Evolutionary conservation across 2,113 vertebrate genomes (phyloP).

Genomic region (Petrocephalus microphthalmus): DNA sequence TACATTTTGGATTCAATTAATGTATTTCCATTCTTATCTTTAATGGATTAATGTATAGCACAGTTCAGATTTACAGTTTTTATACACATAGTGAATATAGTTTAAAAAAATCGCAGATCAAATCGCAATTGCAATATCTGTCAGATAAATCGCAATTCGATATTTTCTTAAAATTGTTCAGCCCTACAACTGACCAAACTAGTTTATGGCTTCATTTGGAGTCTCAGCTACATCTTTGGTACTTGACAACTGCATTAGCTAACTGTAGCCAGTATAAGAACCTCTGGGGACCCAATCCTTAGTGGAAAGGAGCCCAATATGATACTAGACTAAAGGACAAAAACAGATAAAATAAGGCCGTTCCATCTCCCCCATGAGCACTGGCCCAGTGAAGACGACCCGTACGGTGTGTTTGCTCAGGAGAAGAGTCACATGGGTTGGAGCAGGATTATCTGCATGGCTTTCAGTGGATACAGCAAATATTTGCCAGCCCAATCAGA

Average conservation of each 20-base stretch:
- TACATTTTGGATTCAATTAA: no score
- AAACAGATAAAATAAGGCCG: constrained; percentile 6
- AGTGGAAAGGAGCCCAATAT: background rate
- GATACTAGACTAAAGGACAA: background rate
- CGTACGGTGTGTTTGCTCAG: background rate
- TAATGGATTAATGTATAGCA: no score
- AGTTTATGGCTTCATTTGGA: background rate
- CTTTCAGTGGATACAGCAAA: background rate
- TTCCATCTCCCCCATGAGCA: background rate
- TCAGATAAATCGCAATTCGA: no score
- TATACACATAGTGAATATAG: no score
- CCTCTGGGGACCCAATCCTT: background rate
- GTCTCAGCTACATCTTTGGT: background rate
- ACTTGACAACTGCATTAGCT: background rate
- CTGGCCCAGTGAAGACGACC: background rate
- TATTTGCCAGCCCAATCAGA: background rate
- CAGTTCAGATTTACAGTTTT: no score
- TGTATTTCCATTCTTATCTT: no score
- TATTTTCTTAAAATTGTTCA: no score
- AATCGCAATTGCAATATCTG: no score
- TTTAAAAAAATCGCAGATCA: no score
- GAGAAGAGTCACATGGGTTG: background rate
- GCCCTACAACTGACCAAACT: background rate
- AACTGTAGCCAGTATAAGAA: background rate
- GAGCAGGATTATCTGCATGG: background rate